Conservation (phyloP, 2,113 vertebrate species). For the Atractosteus spatula region DNA sequence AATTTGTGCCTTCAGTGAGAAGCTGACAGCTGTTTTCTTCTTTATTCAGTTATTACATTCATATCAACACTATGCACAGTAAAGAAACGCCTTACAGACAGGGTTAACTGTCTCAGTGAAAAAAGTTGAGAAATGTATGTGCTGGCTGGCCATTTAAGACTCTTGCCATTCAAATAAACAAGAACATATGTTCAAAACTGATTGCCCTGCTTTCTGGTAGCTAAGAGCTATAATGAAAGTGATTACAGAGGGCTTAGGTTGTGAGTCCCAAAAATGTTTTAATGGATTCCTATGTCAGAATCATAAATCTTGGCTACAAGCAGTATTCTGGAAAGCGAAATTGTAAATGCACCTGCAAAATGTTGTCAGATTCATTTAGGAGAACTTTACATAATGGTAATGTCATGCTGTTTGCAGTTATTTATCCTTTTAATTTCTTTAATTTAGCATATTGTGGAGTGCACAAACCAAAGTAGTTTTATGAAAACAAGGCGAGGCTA, state of each 20-base stretch:
- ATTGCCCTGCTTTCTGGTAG: conserved; percentile 63
- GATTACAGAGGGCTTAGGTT: conserved; percentile 67
- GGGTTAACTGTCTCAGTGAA: conserved; percentile 66
- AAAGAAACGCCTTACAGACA: conserved; percentile 34
- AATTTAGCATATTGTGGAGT: conserved; percentile 48
- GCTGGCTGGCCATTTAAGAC: conserved; percentile 61
- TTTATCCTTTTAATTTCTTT: conserved; percentile 57
- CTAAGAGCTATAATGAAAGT: conserved; percentile 72
- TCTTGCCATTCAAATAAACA: conserved; percentile 64
- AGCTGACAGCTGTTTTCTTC: conserved; percentile 33
- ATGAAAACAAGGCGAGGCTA: conserved; percentile 57
- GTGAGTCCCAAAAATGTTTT: conserved; percentile 72
- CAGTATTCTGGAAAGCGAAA: conserved; percentile 48
- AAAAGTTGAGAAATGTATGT: conserved; percentile 60
- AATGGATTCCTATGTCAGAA: conserved; percentile 80
- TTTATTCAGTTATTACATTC: conserved; percentile 11
- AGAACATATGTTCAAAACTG: conserved; percentile 70
- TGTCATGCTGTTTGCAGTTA: conserved; percentile 49
- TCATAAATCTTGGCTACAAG: conserved; percentile 69
- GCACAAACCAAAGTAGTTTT: conserved; percentile 43
- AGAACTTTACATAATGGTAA: conserved; percentile 31
- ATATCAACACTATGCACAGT: no score
- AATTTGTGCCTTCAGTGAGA: no score
- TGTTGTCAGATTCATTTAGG: conserved; percentile 47
- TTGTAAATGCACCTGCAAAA: conserved; percentile 69